Evolutionary conservation across 2,888 invertebrate genomes (phyloP).

Genomic region (Nipponacmea schrenckii): DNA sequence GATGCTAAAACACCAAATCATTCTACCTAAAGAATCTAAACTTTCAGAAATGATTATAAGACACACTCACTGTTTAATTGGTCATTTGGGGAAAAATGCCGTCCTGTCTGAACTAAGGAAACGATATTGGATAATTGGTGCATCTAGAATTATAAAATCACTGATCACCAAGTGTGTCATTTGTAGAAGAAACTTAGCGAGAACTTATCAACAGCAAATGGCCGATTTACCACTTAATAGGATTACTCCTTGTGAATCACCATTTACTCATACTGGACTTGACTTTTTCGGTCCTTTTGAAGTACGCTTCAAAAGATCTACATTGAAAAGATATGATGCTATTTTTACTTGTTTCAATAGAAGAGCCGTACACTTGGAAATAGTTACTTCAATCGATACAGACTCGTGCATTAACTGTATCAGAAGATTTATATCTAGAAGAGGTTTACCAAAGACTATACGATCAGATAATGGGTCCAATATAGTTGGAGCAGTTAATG

Average conservation of each 20-base stretch:
- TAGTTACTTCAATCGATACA: slow-evolving; percentile 22
- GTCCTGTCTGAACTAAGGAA: slow-evolving; percentile 5
- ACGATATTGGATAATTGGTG: slow-evolving; percentile 16
- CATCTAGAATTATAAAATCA: neutral
- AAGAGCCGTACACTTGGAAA: slow-evolving; percentile 29
- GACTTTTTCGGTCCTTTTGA: slow-evolving; percentile 28
- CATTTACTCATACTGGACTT: no score
- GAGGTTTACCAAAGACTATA: slow-evolving; percentile 16
- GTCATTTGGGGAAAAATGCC: slow-evolving; percentile 7
- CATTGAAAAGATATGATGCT: slow-evolving; percentile 27
- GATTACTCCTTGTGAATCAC: no score
- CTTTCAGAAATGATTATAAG: slow-evolving; percentile 6
- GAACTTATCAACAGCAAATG: neutral
- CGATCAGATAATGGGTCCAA: slow-evolving; percentile 30
- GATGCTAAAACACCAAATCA: slow-evolving; percentile 8
- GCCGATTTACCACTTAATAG: no score
- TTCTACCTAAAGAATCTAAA: slow-evolving; percentile 6
- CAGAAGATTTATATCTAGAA: slow-evolving; percentile 21
- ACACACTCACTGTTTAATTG: slow-evolving; percentile 1
- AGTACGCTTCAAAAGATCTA: slow-evolving; percentile 18
- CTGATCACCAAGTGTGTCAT: neutral
- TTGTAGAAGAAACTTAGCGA: neutral
- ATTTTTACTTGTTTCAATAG: slow-evolving; percentile 28
- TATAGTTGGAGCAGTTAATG: slow-evolving; percentile 28
- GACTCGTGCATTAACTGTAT: slow-evolving; percentile 23